These are phyloP conservation scores for Adelognathus sp. DNA, from an alignment of 2,888 invertebrate species.

Conservation along the genomic window DNA sequence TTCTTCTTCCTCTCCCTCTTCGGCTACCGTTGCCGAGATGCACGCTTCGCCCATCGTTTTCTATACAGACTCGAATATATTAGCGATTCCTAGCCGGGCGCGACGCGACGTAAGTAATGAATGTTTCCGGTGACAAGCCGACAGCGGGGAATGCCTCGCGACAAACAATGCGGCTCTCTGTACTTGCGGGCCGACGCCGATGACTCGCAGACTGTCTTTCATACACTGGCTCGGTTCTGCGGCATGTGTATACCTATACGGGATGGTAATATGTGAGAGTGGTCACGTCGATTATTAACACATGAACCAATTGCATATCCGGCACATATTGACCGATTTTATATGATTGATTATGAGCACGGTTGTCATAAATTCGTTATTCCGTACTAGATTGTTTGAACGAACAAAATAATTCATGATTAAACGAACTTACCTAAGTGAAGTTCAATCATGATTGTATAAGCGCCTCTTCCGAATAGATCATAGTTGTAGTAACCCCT, in stretches of 20 bases:
- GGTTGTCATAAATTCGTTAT: too few species aligned
- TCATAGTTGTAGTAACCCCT: constrained; percentile 36
- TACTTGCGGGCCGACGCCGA: constrained; percentile 7
- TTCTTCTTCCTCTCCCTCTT: not conserved
- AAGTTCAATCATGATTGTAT: constrained; percentile 35
- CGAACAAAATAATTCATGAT: constrained; percentile 26
- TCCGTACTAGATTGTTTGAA: too few species aligned
- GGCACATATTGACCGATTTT: too few species aligned
- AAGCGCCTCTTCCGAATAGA: constrained; percentile 38
- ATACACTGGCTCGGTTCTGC: not conserved
- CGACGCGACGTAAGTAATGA: constrained; percentile 77
- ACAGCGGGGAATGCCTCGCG: constrained; percentile 74
- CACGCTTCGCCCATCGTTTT: constrained; percentile 1
- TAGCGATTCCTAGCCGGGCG: constrained; percentile 74
- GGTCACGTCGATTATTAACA: too few species aligned
- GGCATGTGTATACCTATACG: too few species aligned
- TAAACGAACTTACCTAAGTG: constrained; percentile 39
- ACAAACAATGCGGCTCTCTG: constrained; percentile 76
- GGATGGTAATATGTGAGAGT: too few species aligned
- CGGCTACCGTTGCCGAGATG: constrained; percentile 12
- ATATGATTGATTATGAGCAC: too few species aligned
- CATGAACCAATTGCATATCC: too few species aligned
- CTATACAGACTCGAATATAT: constrained; percentile 69
- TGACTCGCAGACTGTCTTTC: not conserved
- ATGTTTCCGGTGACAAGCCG: constrained; percentile 79